Conservation (phyloP, 2,113 vertebrate species). For the Dermatemys mawii region DNA sequence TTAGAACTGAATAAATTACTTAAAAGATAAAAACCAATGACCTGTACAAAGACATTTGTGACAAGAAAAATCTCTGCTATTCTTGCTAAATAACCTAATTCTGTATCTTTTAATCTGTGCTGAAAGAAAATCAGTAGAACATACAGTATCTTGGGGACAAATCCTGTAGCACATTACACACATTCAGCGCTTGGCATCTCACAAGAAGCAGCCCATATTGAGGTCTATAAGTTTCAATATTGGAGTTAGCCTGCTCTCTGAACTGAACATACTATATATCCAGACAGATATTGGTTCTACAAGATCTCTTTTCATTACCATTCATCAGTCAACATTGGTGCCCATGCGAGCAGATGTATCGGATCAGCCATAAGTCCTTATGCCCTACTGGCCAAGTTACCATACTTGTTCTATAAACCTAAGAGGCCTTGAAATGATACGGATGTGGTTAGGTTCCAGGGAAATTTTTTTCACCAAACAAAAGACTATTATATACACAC, state of each 20-base stretch:
- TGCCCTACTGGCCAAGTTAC: constrained; percentile 51
- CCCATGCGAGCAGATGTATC: background rate
- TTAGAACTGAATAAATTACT: background rate
- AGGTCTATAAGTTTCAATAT: background rate
- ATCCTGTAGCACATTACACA: fast-evolving
- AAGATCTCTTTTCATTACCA: background rate
- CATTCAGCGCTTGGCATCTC: background rate
- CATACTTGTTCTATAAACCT: constrained; percentile 20
- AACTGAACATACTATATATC: background rate
- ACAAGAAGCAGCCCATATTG: background rate
- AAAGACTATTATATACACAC: no score
- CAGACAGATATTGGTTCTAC: background rate
- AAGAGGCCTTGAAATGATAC: background rate
- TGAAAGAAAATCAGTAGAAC: background rate
- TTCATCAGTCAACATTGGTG: background rate
- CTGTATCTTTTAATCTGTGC: no score
- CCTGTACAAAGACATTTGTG: no score
- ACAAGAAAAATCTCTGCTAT: no score
- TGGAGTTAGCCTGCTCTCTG: background rate
- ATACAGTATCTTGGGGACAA: background rate
- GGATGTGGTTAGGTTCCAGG: no score
- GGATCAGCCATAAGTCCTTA: background rate
- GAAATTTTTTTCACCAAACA: no score
- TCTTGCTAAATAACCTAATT: no score
- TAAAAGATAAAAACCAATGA: no score